These are phyloP conservation scores for Stercorarius parasiticus DNA, from an alignment of 2,113 vertebrate species.

Conservation along the genomic window DNA sequence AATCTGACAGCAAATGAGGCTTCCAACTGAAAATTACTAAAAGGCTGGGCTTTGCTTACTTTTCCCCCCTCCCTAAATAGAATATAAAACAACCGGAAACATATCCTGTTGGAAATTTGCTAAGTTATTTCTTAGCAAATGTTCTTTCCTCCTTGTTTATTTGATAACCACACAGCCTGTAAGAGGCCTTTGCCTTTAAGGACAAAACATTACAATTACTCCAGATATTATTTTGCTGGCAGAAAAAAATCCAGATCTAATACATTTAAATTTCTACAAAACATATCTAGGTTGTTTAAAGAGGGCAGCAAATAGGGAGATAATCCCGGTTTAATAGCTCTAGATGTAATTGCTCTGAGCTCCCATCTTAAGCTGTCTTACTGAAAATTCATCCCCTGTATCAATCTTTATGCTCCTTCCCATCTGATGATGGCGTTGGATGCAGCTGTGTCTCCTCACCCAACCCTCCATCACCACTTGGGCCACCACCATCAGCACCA, in stretches of 20 bases:
- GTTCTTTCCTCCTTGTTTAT: background rate
- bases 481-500: accelerated
- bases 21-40: background rate
- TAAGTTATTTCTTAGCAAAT: no score
- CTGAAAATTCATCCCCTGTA: background rate
- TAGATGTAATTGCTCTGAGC: constrained; percentile 17
- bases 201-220: background rate
- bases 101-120: background rate
- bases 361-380: background rate
- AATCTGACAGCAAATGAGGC: background rate
- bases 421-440: background rate
- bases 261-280: background rate
- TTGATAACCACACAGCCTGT: accelerated
- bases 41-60: background rate
- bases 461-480: background rate
- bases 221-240: background rate
- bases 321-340: constrained; percentile 35
- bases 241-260: background rate
- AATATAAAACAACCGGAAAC: background rate
- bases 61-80: background rate
- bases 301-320: background rate
- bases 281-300: background rate
- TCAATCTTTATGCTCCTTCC: background rate
- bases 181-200: background rate
- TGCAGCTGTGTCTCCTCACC: background rate